Evolutionary conservation across 1,140 invertebrate genomes (phyloP), one percentile per base, ranked within the genome.

Genomic region (Cataglyphis hispanica): DNA sequence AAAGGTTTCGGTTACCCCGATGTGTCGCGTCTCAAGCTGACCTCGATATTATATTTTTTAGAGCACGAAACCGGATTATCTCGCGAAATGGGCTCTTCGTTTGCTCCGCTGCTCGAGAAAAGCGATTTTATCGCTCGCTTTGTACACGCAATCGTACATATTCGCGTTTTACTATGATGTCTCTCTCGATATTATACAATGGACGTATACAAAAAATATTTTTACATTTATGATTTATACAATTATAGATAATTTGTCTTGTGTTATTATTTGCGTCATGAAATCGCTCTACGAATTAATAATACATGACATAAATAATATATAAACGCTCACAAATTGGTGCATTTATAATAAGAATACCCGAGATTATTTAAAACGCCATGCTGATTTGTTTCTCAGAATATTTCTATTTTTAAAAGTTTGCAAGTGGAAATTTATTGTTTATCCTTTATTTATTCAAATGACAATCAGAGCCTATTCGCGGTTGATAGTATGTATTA

Each of bases 11-110:
- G 34, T 11, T 27, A 11, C 34, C 63, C 34, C 63, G 76, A 69
- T 61, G 67, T 70, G 67, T 70, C 78, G 37, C 78, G 66, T 60
- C 13, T 60, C 13, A 56, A 69, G 76, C 13, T 19, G 67, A 60
- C 56, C 72, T 60, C 27, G 70, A 64, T 86, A 69, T 85, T 25
- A 37, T 63, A 76, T 60, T 89, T 88, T 86, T 85, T 83, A 76
- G 84, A 86, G 84, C 88, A 81, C 87, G 63, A 22, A 87, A 87
- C 86, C 66, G 70, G 86, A 87, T 87, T 87, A 87, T 34, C 53
- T 78, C 56, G 64, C 63, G 74, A 80, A 81, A 81, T 70, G 6
- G 25, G n/a, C 37, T 81, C 46, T 50, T 76, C 69, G 37, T 76
- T 8, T 64, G 56, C 37, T 76, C 16, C 37, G 22, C 69, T 58